Evolutionary conservation across 2,797 vertebrate genomes (phyloP), one percentile per base, ranked within the genome.

Genomic region (Lacerta bilineata): DNA sequence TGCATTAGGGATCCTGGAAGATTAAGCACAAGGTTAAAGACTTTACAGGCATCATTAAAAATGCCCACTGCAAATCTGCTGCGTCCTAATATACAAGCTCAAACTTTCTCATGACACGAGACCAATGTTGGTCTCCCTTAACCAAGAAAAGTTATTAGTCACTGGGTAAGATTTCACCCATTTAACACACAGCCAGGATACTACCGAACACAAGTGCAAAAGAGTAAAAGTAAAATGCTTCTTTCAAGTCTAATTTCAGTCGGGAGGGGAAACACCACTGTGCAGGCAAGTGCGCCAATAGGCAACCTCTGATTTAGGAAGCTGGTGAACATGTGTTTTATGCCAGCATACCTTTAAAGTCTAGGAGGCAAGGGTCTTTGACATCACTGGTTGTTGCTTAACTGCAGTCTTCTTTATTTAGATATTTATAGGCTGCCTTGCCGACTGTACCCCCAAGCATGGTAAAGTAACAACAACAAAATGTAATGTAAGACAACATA

Each of bases 1-100:
- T 46, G 97, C 91, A 15, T 99, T 98, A 36, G 97, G 97, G 41
- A 98, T 97, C 89, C 98, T 99, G 95, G 2, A 80, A 82, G 68
- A 64, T 43, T 9, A 88, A 90, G 25, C 18, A 79, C 0, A 89
- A 9, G 85, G 66, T 86, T 5, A 66, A 72, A 43, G 17, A 79
- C 25, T 39, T 25, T 69, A 23, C 27, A 29, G 27, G 33, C 36
- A 36, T 36, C 23, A 15, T 55, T 87, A 29, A 74, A 11, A 5
- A 39, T 29, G 36, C 81, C 36, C 11, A 20, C 2, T 0, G 17
- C 55, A 11, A 64, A 17, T 11, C 43, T 0, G 36, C 29, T 71
- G 61, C 61, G 78, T 71, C 78, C 74, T 72, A 76, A 84, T 2
- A 0, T 23, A 33, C 18, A 17, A 39, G 41, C 4, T 71, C 66